phyloP scores from a whole-genome alignment of 2,888 invertebrate genomes.

The Dasysyrphus albostriatus region DNA sequence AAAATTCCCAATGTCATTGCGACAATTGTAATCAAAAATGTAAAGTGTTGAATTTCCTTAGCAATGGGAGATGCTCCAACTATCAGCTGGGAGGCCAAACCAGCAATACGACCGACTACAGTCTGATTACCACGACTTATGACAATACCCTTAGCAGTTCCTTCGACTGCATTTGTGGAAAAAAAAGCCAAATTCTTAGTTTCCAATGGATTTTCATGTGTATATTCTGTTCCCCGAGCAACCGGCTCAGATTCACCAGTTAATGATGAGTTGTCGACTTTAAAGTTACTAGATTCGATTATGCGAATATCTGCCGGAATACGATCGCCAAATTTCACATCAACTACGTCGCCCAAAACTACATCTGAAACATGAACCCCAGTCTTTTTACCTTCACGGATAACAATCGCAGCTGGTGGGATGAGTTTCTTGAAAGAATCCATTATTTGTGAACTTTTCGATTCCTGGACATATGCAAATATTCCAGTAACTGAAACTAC shows the following conservation, averaged over 20 bases:
- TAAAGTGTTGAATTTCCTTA: slow-evolving; percentile 99
- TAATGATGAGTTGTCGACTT: slow-evolving; percentile 97
- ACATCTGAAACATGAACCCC: slow-evolving; percentile 96
- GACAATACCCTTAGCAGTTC: slow-evolving; percentile 95
- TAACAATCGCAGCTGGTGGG: slow-evolving; percentile 96
- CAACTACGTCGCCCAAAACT: slow-evolving; percentile 98
- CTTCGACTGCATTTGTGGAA: slow-evolving; percentile 98
- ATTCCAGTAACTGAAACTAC: slow-evolving; percentile 99
- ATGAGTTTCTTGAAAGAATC: slow-evolving; percentile 99
- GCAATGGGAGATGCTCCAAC: slow-evolving; percentile 99
- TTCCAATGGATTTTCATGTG: slow-evolving; percentile 97
- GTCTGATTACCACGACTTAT: slow-evolving; percentile 98
- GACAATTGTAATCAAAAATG: slow-evolving; percentile 98
- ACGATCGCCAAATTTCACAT: slow-evolving; percentile 99
- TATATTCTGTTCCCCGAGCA: slow-evolving; percentile 94
- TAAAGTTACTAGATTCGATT: slow-evolving; percentile 97
- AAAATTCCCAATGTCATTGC: slow-evolving; percentile 97
- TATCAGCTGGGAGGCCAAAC: slow-evolving; percentile 95
- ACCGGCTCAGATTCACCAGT: slow-evolving; percentile 98
- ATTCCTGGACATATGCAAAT: slow-evolving; percentile 94
- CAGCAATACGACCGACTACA: slow-evolving; percentile 98
- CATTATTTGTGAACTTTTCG: slow-evolving; percentile 99
- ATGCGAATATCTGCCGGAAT: slow-evolving; percentile 99
- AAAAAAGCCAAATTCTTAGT: slow-evolving; percentile 98
- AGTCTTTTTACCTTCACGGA: slow-evolving; percentile 97